phyloP scores from a whole-genome alignment of 1,140 invertebrate species.

The Drosophila littoralis region DNA sequence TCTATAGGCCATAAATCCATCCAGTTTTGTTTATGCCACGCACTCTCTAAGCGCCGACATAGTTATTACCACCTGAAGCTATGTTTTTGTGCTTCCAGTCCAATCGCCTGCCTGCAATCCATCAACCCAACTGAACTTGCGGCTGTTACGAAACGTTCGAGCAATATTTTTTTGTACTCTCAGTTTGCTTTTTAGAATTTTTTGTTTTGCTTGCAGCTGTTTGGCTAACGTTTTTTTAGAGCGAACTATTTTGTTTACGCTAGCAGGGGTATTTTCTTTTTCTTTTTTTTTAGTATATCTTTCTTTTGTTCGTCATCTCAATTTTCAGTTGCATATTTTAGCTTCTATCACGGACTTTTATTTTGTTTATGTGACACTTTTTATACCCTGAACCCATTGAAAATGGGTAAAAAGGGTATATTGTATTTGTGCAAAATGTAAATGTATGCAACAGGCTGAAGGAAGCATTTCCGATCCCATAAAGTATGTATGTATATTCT shows the following conservation, averaged over 20 bases:
- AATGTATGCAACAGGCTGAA: too few relatives aligned
- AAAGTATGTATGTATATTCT: too few relatives aligned
- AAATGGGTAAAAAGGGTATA: too few relatives aligned
- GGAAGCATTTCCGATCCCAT: too few relatives aligned
- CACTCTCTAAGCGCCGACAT: slow-evolving; percentile 20
- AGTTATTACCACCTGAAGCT: slow-evolving; percentile 36
- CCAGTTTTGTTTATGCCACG: slow-evolving; percentile 24
- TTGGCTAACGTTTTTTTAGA: slow-evolving; percentile 2
- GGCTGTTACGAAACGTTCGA: slow-evolving; percentile 23
- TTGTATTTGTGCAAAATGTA: too few relatives aligned
- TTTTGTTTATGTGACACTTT: too few relatives aligned
- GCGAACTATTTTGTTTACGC: background rate
- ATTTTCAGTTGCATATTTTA: too few relatives aligned
- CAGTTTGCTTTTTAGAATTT: slow-evolving; percentile 2
- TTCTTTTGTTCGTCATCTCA: too few relatives aligned
- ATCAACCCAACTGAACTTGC: slow-evolving; percentile 9
- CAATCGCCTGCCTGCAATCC: slow-evolving; percentile 16
- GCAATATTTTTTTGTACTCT: slow-evolving; percentile 3
- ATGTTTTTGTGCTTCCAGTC: slow-evolving; percentile 15
- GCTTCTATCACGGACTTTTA: too few relatives aligned
- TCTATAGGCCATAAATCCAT: slow-evolving; percentile 21
- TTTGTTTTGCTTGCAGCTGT: slow-evolving; percentile 17
- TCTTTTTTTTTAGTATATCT: background rate
- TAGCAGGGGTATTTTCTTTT: background rate
- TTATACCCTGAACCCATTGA: too few relatives aligned